phyloP scores from a whole-genome alignment of 2,113 vertebrate genomes.

The Pogonocichla stellata region DNA sequence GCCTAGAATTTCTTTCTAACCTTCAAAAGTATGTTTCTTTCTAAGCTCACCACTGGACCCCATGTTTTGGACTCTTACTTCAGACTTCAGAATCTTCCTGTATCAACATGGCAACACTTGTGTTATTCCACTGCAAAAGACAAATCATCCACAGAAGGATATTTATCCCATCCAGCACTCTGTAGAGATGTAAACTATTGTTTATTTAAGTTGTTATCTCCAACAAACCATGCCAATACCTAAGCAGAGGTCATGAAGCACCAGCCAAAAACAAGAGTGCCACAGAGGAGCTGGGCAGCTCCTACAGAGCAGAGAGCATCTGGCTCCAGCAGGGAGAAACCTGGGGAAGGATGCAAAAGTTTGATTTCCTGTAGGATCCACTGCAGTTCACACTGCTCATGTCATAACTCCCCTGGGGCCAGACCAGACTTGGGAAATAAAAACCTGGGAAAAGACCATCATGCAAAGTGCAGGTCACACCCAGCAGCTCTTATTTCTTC shows the following conservation, averaged over 20 bases:
- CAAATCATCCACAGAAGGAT: not conserved
- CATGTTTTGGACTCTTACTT: not conserved
- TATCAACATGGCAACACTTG: not conserved
- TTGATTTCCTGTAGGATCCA: not conserved
- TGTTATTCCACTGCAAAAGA: not conserved
- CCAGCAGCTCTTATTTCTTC: not conserved
- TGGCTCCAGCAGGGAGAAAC: not conserved
- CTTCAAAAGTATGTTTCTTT: not conserved
- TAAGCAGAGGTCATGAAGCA: not conserved
- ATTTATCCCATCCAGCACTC: not conserved
- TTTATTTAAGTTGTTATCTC: not conserved
- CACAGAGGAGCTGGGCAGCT: not conserved
- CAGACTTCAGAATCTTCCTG: not conserved
- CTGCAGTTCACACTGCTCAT: not conserved
- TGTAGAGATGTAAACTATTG: not conserved
- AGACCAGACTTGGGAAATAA: not conserved
- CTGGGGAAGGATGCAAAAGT: not conserved
- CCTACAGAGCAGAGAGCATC: not conserved
- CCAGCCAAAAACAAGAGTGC: not conserved
- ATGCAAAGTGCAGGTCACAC: not conserved
- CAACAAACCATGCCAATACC: not conserved
- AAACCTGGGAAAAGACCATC: not conserved
- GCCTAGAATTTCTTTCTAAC: not conserved
- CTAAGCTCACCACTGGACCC: not conserved
- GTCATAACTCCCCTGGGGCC: too few species aligned